phyloP scores from a whole-genome alignment of 2,888 invertebrate genomes.

The Lissocephala sabroskyi region DNA sequence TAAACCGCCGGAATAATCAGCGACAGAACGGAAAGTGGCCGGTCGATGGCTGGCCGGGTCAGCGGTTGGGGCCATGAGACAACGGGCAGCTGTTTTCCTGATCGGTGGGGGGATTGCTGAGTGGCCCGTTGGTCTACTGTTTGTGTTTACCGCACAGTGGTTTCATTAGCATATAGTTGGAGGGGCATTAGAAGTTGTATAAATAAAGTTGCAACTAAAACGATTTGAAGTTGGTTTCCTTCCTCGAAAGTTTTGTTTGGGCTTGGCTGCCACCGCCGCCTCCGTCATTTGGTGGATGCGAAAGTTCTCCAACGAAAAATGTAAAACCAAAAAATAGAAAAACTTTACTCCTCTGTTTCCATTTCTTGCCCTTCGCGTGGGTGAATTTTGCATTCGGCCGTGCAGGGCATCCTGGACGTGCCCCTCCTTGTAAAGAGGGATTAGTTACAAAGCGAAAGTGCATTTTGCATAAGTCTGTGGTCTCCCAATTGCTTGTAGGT shows the following conservation, averaged over 20 bases:
- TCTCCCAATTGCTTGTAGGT: constrained; percentile 21
- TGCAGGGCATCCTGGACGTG: constrained; percentile 1
- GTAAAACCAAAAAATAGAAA: constrained; percentile 1
- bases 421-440: constrained; percentile 8
- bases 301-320: constrained; percentile 11
- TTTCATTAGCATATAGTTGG: constrained; percentile 59
- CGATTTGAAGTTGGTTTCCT: constrained; percentile 49
- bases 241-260: constrained; percentile 23
- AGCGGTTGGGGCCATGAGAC: neutral
- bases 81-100: no score
- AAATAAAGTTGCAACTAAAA: constrained; percentile 57
- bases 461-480: constrained; percentile 59
- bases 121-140: neutral
- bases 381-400: no score
- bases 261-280: constrained; percentile 10
- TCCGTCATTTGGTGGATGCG: constrained; percentile 18
- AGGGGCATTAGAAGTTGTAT: constrained; percentile 46
- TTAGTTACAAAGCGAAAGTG: constrained; percentile 45
- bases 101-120: neutral
- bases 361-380: no score
- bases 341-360: neutral
- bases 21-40: constrained; percentile 4
- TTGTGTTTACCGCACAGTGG: constrained; percentile 36
- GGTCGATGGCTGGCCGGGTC: neutral
- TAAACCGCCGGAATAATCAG: constrained; percentile 29